Base-by-base conservation (phyloP, 92 coral and sea anemone genomes). In the Scolanthus callimorphus region DNA sequence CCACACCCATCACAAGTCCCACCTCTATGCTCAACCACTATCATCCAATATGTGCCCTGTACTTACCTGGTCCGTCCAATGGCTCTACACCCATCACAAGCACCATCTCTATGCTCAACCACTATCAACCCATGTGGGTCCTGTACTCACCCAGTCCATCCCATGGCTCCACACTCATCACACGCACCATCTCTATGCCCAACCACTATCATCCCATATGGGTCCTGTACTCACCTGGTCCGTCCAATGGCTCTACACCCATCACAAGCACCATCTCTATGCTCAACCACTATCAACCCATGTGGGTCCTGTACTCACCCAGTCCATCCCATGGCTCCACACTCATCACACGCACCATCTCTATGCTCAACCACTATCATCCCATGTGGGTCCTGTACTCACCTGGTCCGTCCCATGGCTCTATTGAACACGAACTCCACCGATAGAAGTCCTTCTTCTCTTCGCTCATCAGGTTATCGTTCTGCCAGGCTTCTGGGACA, bases 331-430 rank as follows among this genome's bases (percentile, higher is more conserved):
- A 34, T n/a, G n/a, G n/a, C n/a, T n/a, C n/a, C n/a, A n/a, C n/a
- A n/a, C n/a, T n/a, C n/a, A n/a, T n/a, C n/a, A n/a, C n/a, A n/a
- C n/a, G n/a, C n/a, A n/a, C n/a, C n/a, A n/a, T n/a, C n/a, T n/a
- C n/a, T n/a, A n/a, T n/a, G 8, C 41, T 6, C 6, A 34, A 6
- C 8, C 41, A 6, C 15, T 6, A 15, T 34, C 41, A 6, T 6
- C 41, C 41, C 6, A 6, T 15, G 6, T 6, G 6, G 41, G 41
- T 34, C 41, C 55, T 4, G 10, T 13, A 28, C 57, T 49, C 49
- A 91, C 97, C 96, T 51, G 97, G 97, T 21, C 97, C 97, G 57
- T 91, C 96, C 97, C 97, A 91, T 4, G 97, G 88, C 62, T 91
- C 97, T 83, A 91, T 78, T 6, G 85, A 74, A 55, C 97, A 91